phyloP scores from a whole-genome alignment of 1,140 invertebrate genomes.

The Caenorhabditis brenneri region DNA sequence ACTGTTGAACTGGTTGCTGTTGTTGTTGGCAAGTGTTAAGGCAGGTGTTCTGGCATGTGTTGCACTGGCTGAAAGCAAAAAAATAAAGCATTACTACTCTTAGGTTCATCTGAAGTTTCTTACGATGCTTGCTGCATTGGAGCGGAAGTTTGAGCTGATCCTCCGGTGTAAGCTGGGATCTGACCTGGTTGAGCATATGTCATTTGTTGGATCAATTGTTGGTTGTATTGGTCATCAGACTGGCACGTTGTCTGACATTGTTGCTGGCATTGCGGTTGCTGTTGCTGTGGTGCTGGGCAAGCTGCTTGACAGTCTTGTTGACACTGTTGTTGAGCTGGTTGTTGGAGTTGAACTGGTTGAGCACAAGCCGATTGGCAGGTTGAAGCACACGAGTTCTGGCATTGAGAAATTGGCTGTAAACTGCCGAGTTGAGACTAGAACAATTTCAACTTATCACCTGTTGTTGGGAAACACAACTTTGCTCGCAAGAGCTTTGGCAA shows the following conservation, averaged over 20 bases:
- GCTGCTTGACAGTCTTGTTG: constrained; percentile 12
- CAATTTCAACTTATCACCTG: not conserved
- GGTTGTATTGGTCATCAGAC: constrained; percentile 16
- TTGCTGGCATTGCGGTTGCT: constrained; percentile 19
- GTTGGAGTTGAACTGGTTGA: constrained; percentile 23
- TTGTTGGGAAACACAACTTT: constrained; percentile 21
- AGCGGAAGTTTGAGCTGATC: not conserved
- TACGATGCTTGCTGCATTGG: not conserved
- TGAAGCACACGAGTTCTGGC: not conserved
- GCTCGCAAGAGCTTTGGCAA: constrained; percentile 25
- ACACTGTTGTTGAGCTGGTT: constrained; percentile 21
- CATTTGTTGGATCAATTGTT: not conserved
- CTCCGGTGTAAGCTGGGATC: not conserved
- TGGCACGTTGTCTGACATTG: constrained; percentile 21
- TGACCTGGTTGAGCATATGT: constrained; percentile 37
- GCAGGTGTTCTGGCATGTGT: constrained; percentile 24
- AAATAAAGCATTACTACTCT: no score
- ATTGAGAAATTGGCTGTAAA: constrained; percentile 18
- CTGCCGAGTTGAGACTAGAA: not conserved
- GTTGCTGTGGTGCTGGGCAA: not conserved
- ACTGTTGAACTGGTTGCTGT: constrained; percentile 27
- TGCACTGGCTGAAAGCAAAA: constrained; percentile 14
- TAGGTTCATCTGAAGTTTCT: no score
- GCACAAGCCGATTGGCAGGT: constrained; percentile 5
- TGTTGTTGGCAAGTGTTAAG: constrained; percentile 30